A percentile compares a stretch with the other conserved stretches of the same genome.
phyloP scores from a whole-genome alignment of 2,113 vertebrate genomes.

The Serinus canaria region DNA sequence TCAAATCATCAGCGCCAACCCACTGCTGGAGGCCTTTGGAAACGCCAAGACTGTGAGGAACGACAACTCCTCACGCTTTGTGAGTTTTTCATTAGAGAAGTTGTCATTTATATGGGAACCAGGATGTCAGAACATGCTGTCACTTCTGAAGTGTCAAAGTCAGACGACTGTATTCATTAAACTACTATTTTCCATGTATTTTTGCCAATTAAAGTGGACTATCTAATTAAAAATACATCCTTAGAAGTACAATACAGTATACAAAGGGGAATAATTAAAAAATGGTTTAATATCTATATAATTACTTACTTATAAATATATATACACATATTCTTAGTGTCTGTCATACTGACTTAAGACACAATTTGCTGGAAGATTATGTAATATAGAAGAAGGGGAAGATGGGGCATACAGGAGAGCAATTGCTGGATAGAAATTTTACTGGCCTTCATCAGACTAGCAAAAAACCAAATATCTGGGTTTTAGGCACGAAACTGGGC shows the following conservation, averaged over 20 bases:
- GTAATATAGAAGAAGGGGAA: not conserved
- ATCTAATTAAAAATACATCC: not conserved
- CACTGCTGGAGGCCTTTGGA: slow-evolving; percentile 77
- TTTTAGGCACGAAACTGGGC: not conserved
- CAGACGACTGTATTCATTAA: not conserved
- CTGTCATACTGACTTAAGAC: not conserved
- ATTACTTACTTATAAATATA: not conserved
- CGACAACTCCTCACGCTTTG: slow-evolving; percentile 78
- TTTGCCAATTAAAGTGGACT: not conserved
- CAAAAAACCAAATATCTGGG: not conserved
- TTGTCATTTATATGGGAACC: not conserved
- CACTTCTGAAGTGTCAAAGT: not conserved
- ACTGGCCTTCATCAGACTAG: not conserved
- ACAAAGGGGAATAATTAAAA: not conserved
- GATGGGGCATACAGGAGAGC: not conserved
- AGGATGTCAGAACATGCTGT: not conserved
- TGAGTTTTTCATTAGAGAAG: slow-evolving; percentile 13
- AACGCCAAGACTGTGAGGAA: slow-evolving; percentile 82
- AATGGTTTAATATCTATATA: not conserved
- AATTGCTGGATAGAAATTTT: not conserved
- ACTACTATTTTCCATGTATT: not conserved
- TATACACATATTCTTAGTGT: not conserved
- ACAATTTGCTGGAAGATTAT: not conserved
- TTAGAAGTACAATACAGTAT: not conserved
- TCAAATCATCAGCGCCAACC: slow-evolving; percentile 76